Percentiles rank a stretch among this genome's conserved stretches.
Conservation (phyloP, 2,797 vertebrate species). For the Mus spretus region DNA sequence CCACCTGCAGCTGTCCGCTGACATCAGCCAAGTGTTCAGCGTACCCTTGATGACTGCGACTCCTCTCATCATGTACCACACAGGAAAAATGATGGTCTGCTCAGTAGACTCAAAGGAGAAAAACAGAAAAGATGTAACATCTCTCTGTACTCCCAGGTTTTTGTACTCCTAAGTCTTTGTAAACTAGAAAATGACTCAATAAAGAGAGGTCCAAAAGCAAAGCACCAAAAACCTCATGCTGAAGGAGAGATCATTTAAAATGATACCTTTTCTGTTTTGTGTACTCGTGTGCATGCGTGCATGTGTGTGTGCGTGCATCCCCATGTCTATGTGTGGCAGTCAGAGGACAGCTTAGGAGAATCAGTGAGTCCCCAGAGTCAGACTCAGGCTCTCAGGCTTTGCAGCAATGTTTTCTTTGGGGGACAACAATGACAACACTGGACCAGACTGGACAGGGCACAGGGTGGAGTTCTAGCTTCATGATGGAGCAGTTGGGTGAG, state of each 20-base stretch:
- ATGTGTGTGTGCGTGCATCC: too few species aligned
- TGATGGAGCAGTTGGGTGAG: too few species aligned
- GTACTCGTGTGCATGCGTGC: too few species aligned
- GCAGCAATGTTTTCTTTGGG: too few species aligned
- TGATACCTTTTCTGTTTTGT: neutral
- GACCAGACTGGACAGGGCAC: too few species aligned
- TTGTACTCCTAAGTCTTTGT: neutral
- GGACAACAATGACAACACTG: too few species aligned
- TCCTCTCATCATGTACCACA: neutral
- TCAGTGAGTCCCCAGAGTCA: too few species aligned
- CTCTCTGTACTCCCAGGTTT: neutral
- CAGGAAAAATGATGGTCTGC: neutral
- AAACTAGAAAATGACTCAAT: neutral
- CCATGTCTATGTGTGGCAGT: too few species aligned
- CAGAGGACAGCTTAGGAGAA: too few species aligned
- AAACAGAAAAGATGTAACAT: neutral
- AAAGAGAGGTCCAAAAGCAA: neutral
- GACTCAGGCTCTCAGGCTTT: too few species aligned
- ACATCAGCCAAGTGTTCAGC: neutral
- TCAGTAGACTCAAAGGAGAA: neutral
- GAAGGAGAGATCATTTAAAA: neutral
- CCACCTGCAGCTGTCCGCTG: neutral
- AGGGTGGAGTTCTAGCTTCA: too few species aligned
- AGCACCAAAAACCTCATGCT: neutral
- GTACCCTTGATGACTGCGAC: neutral